A percentile compares a stretch with the other conserved stretches of the same genome.
Conservation (phyloP, 2,888 invertebrate species). For the Drosophila dives region DNA sequence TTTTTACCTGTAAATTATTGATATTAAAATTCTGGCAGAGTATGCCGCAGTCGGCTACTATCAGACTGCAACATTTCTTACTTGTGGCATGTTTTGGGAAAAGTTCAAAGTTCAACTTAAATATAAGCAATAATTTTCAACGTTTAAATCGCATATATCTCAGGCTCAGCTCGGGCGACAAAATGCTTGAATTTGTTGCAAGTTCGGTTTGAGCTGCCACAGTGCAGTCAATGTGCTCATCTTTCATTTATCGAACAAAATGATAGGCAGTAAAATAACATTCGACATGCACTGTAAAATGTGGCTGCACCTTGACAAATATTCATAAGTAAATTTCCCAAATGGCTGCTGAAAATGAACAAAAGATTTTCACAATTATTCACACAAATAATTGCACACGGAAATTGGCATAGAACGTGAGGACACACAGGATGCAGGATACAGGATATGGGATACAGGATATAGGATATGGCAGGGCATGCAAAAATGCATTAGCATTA, state of each 20-base stretch:
- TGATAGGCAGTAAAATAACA: conserved; percentile 52
- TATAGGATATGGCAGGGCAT: conserved; percentile 23
- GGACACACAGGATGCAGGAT: conserved; percentile 7
- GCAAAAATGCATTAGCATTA: conserved; percentile 76
- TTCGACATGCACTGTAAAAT: conserved; percentile 24
- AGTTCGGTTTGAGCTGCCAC: neutral
- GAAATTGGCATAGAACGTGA: conserved; percentile 54
- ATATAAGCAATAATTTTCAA: neutral
- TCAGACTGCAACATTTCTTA: neutral
- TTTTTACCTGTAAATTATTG: too few species aligned
- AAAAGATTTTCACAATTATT: conserved; percentile 56
- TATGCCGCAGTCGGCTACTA: neutral
- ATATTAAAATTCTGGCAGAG: neutral
- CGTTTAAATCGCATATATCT: neutral
- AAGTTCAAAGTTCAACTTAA: neutral
- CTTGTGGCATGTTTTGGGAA: neutral
- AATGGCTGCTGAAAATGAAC: conserved; percentile 7
- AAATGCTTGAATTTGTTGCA: neutral
- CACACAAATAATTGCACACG: conserved; percentile 69
- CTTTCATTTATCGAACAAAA: conserved; percentile 49
- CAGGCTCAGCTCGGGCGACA: neutral
- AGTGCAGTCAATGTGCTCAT: neutral
- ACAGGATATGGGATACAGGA: neutral
- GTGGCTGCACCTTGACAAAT: conserved; percentile 20
- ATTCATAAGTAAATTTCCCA: conserved; percentile 25